Evolutionary conservation across 2,113 vertebrate genomes (phyloP).

Genomic region (Pelusios castaneus): DNA sequence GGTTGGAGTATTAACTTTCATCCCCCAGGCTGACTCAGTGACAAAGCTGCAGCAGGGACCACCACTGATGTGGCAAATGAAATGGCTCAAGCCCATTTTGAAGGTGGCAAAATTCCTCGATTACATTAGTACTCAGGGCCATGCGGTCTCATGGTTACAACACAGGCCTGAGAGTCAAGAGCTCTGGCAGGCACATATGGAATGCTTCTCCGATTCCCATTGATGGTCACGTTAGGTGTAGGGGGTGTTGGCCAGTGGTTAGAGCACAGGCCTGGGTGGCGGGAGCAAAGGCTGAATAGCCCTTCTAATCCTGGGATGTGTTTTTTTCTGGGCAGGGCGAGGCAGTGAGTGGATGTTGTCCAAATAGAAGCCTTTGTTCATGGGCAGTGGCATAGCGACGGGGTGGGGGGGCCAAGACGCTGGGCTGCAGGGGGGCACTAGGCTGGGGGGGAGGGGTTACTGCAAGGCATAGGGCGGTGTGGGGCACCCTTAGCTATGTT

Average conservation of each 20-base stretch:
- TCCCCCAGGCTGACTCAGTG: neutral
- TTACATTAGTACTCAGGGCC: accelerated
- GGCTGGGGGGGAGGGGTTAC: too few relatives aligned
- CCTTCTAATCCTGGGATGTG: neutral
- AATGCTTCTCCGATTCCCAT: neutral
- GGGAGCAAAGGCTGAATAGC: neutral
- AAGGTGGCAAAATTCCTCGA: neutral
- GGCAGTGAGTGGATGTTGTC: too few relatives aligned
- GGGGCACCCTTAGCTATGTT: too few relatives aligned
- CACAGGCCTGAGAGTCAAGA: accelerated
- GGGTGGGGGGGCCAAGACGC: too few relatives aligned
- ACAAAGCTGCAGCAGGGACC: neutral
- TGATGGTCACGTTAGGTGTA: neutral
- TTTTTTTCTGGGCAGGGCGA: neutral
- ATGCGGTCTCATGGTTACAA: accelerated
- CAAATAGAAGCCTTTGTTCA: neutral
- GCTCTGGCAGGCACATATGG: neutral
- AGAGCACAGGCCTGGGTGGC: neutral
- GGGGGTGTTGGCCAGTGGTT: neutral
- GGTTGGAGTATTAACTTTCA: neutral
- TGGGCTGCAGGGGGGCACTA: too few relatives aligned
- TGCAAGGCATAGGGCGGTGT: too few relatives aligned
- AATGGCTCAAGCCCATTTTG: neutral
- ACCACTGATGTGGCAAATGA: neutral
- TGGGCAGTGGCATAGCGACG: too few relatives aligned